Evolutionary conservation across 2,888 invertebrate genomes (phyloP).

Genomic region (Epistrophella euchroma): DNA sequence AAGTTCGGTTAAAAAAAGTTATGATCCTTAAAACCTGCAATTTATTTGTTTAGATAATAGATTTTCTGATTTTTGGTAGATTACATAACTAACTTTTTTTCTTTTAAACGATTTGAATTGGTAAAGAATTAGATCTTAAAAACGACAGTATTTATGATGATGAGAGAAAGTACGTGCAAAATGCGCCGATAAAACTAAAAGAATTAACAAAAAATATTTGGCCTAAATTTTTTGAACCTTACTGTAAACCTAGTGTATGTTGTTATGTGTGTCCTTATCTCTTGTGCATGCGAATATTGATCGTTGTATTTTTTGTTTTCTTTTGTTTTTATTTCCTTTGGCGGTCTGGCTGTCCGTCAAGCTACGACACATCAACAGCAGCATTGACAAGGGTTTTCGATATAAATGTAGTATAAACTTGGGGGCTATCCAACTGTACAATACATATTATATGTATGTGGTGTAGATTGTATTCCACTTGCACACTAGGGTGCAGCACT

Average conservation of each 20-base stretch:
- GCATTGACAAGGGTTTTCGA: conserved; percentile 37
- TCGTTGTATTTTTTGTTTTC: conserved; percentile 16
- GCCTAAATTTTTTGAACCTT: background rate
- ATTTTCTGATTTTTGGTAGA: no score
- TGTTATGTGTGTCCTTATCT: conserved; percentile 45
- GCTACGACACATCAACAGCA: conserved; percentile 69
- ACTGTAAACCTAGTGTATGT: background rate
- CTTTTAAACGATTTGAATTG: no score
- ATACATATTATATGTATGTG: background rate
- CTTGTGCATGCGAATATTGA: conserved; percentile 71
- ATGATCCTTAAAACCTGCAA: no score
- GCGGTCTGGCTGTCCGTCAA: conserved; percentile 54
- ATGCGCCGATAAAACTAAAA: background rate
- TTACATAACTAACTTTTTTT: no score
- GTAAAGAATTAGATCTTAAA: no score
- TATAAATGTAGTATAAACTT: conserved; percentile 3
- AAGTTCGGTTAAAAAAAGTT: no score
- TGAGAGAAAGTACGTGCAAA: no score
- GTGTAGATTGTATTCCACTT: background rate
- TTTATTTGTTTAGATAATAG: no score
- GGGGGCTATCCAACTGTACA: background rate
- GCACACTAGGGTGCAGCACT: conserved; percentile 61
- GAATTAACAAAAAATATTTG: background rate
- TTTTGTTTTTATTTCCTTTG: conserved; percentile 48
- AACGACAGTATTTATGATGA: no score